A percentile compares a stretch with the other conserved stretches of the same genome.
Evolutionary conservation across 2,888 invertebrate species (phyloP).

Genomic region (Mechanitis messenoides): DNA sequence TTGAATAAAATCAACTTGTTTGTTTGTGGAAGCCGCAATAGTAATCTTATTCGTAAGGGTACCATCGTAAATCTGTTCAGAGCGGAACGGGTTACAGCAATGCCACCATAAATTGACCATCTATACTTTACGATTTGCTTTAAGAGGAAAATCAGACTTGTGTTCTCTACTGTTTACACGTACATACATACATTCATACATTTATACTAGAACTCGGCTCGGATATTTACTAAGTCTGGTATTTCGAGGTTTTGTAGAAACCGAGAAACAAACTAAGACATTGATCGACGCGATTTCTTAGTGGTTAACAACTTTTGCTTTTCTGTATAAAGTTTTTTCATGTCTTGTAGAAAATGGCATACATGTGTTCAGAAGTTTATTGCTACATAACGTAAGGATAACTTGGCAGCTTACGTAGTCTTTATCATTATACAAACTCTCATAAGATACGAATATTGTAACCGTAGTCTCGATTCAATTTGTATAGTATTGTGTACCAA

Average conservation of each 20-base stretch:
- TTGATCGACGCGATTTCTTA: slow-evolving; percentile 5
- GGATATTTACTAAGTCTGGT: slow-evolving; percentile 33
- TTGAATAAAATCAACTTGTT: slow-evolving; percentile 39
- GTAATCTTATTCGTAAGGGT: slow-evolving; percentile 59
- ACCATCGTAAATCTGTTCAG: slow-evolving; percentile 66
- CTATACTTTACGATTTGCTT: slow-evolving; percentile 67
- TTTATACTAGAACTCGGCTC: slow-evolving; percentile 40
- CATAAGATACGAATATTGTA: slow-evolving; percentile 7
- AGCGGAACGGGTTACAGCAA: slow-evolving; percentile 64
- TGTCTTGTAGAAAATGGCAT: not conserved
- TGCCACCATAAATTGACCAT: slow-evolving; percentile 68
- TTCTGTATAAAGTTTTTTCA: not conserved
- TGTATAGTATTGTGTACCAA: slow-evolving; percentile 22
- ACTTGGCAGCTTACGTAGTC: not conserved
- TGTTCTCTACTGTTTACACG: slow-evolving; percentile 39
- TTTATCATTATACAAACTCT: not conserved
- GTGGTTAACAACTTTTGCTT: slow-evolving; percentile 1
- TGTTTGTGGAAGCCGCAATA: slow-evolving; percentile 53
- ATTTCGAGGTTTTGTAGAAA: slow-evolving; percentile 19
- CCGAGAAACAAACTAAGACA: slow-evolving; percentile 6
- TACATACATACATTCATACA: slow-evolving; percentile 8
- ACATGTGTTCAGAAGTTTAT: too few relatives aligned
- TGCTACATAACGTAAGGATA: too few relatives aligned
- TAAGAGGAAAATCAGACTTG: slow-evolving; percentile 54
- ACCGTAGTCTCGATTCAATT: slow-evolving; percentile 18